Evolutionary conservation across 2,113 vertebrate species (phyloP).

Genomic region (Henicopernis longicauda): DNA sequence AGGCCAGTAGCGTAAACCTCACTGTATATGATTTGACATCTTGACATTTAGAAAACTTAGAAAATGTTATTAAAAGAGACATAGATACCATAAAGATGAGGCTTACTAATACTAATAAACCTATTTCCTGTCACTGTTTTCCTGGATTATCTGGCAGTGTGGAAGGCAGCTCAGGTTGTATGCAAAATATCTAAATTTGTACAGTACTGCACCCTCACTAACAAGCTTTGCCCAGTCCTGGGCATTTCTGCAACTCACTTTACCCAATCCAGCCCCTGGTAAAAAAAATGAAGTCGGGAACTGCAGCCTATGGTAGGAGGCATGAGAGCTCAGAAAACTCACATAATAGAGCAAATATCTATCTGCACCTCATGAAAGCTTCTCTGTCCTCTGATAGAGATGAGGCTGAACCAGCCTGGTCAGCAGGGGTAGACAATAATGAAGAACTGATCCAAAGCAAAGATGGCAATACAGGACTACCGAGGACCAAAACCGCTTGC

Average conservation of each 20-base stretch:
- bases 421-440: not conserved
- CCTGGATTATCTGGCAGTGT: not conserved
- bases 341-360: not conserved
- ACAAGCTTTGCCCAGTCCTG: not conserved
- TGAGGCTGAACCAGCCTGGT: not conserved
- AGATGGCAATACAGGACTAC: not conserved
- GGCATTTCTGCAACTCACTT: not conserved
- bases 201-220: not conserved
- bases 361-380: not conserved
- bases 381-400: not conserved
- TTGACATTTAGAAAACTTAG: not conserved
- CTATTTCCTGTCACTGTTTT: not conserved
- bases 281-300: not conserved
- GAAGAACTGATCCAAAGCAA: not conserved
- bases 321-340: not conserved
- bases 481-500: not conserved
- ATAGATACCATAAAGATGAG: not conserved
- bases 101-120: not conserved
- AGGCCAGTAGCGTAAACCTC: not conserved
- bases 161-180: not conserved
- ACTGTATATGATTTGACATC: not conserved
- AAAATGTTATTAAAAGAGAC: not conserved
- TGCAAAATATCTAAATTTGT: not conserved
- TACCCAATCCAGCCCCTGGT: not conserved
- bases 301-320: not conserved